Evolutionary conservation across 1,140 invertebrate genomes (phyloP).

Genomic region (Penaeus japonicus): DNA sequence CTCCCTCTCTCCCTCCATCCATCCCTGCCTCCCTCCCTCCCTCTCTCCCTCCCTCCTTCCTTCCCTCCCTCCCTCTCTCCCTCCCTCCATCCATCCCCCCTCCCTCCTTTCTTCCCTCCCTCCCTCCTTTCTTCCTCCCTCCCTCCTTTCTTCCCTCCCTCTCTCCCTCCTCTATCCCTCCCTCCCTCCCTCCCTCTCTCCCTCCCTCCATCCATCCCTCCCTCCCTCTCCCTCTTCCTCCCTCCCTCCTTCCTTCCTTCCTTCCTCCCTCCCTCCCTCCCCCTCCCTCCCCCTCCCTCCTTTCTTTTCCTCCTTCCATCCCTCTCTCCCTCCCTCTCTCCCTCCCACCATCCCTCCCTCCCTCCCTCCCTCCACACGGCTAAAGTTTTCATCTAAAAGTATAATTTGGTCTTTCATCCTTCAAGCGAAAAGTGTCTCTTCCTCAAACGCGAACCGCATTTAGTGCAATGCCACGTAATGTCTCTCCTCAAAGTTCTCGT

Average conservation of each 20-base stretch:
- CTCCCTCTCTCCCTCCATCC: background rate
- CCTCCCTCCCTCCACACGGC: background rate
- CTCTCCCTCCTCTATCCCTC: background rate
- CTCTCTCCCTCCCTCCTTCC: background rate
- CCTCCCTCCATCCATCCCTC: background rate
- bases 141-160: background rate
- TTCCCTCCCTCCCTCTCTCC: background rate
- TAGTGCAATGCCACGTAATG: too few relatives aligned
- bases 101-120: background rate
- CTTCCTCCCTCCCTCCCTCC: background rate
- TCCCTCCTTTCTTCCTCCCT: background rate
- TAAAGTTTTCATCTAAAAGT: background rate
- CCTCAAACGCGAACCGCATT: too few relatives aligned
- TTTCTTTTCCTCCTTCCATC: background rate
- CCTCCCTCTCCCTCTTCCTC: background rate
- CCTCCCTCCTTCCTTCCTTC: background rate
- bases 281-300: background rate
- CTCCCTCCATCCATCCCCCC: background rate
- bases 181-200: background rate
- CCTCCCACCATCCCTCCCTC: background rate
- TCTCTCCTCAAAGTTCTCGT: too few relatives aligned
- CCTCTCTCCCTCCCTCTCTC: background rate
- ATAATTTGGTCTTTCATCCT: too few relatives aligned
- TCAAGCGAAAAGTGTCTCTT: too few relatives aligned
- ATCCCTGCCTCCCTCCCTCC: background rate